Evolutionary conservation across 2,888 invertebrate genomes (phyloP).

Genomic region (Athalia cordata): DNA sequence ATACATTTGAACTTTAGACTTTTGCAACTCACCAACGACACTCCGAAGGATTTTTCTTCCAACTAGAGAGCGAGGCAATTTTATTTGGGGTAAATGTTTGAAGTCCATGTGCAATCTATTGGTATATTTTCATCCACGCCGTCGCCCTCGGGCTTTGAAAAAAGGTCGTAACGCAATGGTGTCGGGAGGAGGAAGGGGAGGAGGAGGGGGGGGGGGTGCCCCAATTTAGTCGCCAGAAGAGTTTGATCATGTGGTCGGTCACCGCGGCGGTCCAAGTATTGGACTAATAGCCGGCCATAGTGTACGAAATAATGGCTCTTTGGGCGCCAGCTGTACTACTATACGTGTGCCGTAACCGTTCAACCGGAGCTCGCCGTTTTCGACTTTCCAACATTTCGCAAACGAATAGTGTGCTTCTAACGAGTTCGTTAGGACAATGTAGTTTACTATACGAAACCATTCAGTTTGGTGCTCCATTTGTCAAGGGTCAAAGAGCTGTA

Average conservation of each 20-base stretch:
- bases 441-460: slow-evolving; percentile 16
- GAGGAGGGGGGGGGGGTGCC: too few species aligned
- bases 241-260: slow-evolving; percentile 41
- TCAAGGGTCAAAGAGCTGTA: slow-evolving; percentile 4
- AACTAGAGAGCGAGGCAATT: slow-evolving; percentile 24
- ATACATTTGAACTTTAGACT: slow-evolving; percentile 11
- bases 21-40: slow-evolving; percentile 27
- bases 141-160: slow-evolving; percentile 5
- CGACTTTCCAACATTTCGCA: slow-evolving; percentile 28
- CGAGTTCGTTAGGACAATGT: slow-evolving; percentile 26
- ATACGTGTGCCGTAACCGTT: slow-evolving; percentile 9
- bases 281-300: slow-evolving; percentile 38
- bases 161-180: slow-evolving; percentile 33
- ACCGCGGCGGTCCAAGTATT: slow-evolving; percentile 30
- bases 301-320: slow-evolving; percentile 42
- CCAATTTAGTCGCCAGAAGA: slow-evolving; percentile 32
- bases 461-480: slow-evolving; percentile 23
- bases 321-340: slow-evolving; percentile 21
- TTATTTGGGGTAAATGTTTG: slow-evolving; percentile 39
- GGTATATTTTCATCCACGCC: slow-evolving; percentile 19
- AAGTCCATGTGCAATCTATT: slow-evolving; percentile 26
- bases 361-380: slow-evolving; percentile 15
- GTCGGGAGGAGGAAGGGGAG: slow-evolving; percentile 1
- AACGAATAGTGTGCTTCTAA: slow-evolving; percentile 18
- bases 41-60: slow-evolving; percentile 17